These are phyloP conservation scores for Mycalesis mineus DNA, from an alignment of 2,888 invertebrate species.

Conservation along the genomic window DNA sequence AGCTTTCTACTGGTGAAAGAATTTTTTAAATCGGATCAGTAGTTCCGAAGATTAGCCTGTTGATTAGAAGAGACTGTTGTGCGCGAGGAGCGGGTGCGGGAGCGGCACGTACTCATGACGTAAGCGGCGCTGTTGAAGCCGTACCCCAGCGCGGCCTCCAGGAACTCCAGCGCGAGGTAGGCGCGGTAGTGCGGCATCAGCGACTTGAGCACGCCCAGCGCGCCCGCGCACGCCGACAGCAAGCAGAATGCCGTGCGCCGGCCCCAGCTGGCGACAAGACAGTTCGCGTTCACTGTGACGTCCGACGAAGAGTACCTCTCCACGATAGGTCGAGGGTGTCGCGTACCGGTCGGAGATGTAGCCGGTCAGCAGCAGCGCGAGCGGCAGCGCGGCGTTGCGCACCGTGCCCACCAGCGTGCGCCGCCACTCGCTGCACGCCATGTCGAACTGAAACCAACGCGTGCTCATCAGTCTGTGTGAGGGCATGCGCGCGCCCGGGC, in stretches of 20 bases:
- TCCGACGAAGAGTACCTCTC: too few relatives aligned
- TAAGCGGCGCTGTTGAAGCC: slow-evolving; percentile 78
- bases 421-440: slow-evolving; percentile 84
- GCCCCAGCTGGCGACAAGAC: slow-evolving; percentile 58
- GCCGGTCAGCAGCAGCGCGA: slow-evolving; percentile 83
- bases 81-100: neutral
- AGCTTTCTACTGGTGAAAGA: too few relatives aligned
- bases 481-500: too few relatives aligned
- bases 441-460: slow-evolving; percentile 81
- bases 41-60: too few relatives aligned
- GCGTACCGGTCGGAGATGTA: slow-evolving; percentile 81
- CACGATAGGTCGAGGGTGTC: too few relatives aligned
- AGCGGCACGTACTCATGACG: slow-evolving; percentile 51
- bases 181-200: slow-evolving; percentile 74
- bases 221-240: slow-evolving; percentile 65
- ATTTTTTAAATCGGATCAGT: too few relatives aligned
- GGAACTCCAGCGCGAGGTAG: slow-evolving; percentile 77
- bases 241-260: slow-evolving; percentile 75
- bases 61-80: too few relatives aligned
- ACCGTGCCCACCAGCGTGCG: slow-evolving; percentile 85
- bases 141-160: slow-evolving; percentile 76
- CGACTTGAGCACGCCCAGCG: slow-evolving; percentile 73
- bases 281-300: neutral
- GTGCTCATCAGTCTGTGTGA: too few relatives aligned
- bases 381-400: slow-evolving; percentile 83